Evolutionary conservation across 2,888 invertebrate species (phyloP).

Genomic region (Napeogenes inachia): DNA sequence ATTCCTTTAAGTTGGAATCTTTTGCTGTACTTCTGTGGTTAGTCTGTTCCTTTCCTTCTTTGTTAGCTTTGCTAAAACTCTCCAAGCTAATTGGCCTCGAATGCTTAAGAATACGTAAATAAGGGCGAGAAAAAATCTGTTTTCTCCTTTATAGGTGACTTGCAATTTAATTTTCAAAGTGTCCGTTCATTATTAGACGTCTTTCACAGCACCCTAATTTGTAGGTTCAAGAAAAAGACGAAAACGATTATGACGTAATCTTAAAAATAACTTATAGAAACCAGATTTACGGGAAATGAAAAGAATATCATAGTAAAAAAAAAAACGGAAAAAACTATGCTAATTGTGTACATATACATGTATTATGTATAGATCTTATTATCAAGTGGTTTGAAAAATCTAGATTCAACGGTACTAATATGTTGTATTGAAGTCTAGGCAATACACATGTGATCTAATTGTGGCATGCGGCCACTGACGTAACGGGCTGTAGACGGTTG

Average conservation of each 20-base stretch:
- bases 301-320: too few relatives aligned
- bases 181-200: conserved; percentile 19
- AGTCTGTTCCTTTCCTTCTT: conserved; percentile 54
- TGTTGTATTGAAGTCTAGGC: conserved; percentile 55
- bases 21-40: conserved; percentile 57
- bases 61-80: conserved; percentile 49
- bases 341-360: conserved; percentile 27
- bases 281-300: too few relatives aligned
- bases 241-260: background rate
- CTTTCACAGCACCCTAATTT: conserved; percentile 13
- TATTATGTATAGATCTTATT: too few relatives aligned
- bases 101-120: conserved; percentile 34
- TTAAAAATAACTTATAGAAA: too few relatives aligned
- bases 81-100: conserved; percentile 46
- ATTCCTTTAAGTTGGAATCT: conserved; percentile 66
- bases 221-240: background rate
- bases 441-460: conserved; percentile 71
- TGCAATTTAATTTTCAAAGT: conserved; percentile 21
- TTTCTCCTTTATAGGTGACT: conserved; percentile 22
- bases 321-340: too few relatives aligned
- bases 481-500: conserved; percentile 69
- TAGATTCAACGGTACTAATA: too few relatives aligned
- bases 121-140: conserved; percentile 26
- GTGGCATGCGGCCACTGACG: conserved; percentile 67
- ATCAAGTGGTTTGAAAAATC: too few relatives aligned